phyloP scores from a whole-genome alignment of 2,113 vertebrate genomes.

The Ammodytes marinus region DNA sequence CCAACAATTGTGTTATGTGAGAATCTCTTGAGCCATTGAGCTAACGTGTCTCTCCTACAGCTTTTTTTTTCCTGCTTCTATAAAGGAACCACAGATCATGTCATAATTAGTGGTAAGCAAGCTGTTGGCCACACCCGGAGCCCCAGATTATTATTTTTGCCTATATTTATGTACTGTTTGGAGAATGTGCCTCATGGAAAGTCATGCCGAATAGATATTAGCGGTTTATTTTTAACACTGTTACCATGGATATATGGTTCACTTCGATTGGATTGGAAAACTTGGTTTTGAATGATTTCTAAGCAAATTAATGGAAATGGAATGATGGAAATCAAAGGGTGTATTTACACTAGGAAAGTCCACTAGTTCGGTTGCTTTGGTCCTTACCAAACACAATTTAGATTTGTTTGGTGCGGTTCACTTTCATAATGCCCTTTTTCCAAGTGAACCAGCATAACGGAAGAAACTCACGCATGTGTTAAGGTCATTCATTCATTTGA shows the following conservation, averaged over 20 bases:
- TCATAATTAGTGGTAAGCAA: not conserved
- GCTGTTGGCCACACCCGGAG: not conserved
- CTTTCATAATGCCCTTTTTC: too few species aligned
- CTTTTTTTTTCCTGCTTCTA: not conserved
- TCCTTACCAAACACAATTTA: too few species aligned
- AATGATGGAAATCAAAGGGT: too few species aligned
- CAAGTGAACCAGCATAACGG: too few species aligned
- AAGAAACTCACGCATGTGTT: too few species aligned
- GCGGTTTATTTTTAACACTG: not conserved
- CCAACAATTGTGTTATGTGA: too few species aligned
- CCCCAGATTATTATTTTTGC: not conserved
- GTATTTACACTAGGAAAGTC: too few species aligned
- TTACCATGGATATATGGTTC: not conserved
- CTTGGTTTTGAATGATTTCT: not conserved
- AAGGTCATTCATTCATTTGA: too few species aligned
- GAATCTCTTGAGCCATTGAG: too few species aligned
- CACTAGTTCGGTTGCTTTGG: too few species aligned
- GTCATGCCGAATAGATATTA: not conserved
- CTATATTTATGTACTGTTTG: not conserved
- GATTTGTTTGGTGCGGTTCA: too few species aligned
- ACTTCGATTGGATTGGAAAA: not conserved
- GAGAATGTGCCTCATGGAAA: not conserved
- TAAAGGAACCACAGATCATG: not conserved
- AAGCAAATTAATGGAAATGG: not conserved
- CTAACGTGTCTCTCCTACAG: too few species aligned